Evolutionary conservation across 92 coral and sea anemone genomes (phyloP), one percentile per base, ranked within the genome.

Genomic region (Muricea muricata): DNA sequence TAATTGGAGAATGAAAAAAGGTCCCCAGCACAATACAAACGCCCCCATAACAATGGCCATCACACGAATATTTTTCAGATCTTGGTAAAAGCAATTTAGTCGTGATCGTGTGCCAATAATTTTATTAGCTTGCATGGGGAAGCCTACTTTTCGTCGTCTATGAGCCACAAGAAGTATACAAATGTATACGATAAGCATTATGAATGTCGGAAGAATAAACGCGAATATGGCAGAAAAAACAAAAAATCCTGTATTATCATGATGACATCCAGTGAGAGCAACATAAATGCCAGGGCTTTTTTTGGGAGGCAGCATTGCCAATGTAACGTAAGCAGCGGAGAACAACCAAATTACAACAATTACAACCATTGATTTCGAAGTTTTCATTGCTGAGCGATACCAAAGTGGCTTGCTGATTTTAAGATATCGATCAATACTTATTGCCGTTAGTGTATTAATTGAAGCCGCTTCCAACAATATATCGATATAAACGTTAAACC

Each of bases 21-120:
- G 99, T 8, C 87, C 91, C 99, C 99, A 97, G 56, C 99, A 97
- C 0, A 97, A 55, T 13, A 95, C 90, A 66, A 97, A 97, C 21
- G 99, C 89, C 31, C 93, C 91, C 35, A 97, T 80, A 14, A 97
- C 98, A 4, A 97, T 80, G 0, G 97, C 93, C 0, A 97, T 82
- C 42, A 97, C 91, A 35, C 94, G 93, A 31, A 97, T 92, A 9
- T 97, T 97, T 68, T 94, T 97, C 66, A 94, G 87, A 78, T 97
- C 99, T 24, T 56, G 71, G 25, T 52, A 7, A 18, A 52, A 20
- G 18, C 24, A 52, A 52, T 10, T 52, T 20, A 23, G 21, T 9
- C 18, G 60, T 2, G 15, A 17, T 6, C 3, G 2, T n/a, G n/a
- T n/a, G n/a, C n/a, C n/a, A n/a, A n/a, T n/a, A 52, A 52, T 18